Evolutionary conservation across 2,113 vertebrate species (phyloP).

Genomic region (Excalfactoria chinensis): DNA sequence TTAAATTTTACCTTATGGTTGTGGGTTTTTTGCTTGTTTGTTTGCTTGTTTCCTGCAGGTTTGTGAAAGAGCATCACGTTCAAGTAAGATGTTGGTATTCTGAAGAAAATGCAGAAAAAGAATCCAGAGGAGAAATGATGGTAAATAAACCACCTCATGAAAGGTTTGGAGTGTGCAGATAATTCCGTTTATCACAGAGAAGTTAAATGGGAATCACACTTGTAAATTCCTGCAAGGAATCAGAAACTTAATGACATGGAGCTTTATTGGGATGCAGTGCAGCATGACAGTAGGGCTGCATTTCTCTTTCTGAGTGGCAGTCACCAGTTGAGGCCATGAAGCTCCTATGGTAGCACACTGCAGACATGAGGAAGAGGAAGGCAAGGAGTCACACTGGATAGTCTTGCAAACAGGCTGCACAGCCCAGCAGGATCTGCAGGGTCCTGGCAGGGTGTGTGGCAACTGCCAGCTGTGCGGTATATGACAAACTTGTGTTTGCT

Average conservation of each 20-base stretch:
- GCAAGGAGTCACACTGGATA: neutral
- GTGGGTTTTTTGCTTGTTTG: neutral
- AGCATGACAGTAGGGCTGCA: neutral
- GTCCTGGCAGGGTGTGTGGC: neutral
- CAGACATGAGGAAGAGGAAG: fast-evolving
- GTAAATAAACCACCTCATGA: neutral
- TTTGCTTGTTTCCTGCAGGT: neutral
- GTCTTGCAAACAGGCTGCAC: neutral
- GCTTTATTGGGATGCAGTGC: neutral
- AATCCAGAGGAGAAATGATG: neutral
- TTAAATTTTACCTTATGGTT: neutral
- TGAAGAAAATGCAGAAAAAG: neutral
- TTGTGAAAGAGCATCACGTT: neutral
- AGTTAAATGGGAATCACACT: neutral
- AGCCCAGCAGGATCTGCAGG: fast-evolving
- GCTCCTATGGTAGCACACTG: neutral
- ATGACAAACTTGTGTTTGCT: fast-evolving
- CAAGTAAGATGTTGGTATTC: neutral
- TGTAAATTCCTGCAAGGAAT: neutral
- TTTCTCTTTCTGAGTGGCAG: neutral
- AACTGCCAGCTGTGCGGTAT: fast-evolving
- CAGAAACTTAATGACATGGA: neutral
- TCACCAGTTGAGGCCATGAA: neutral
- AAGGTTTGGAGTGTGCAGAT: neutral
- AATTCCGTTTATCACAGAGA: neutral